Percentiles rank a stretch among this genome's conserved stretches.
phyloP scores from a whole-genome alignment of 2,797 vertebrate species.

The Leptatherina wallacei region DNA sequence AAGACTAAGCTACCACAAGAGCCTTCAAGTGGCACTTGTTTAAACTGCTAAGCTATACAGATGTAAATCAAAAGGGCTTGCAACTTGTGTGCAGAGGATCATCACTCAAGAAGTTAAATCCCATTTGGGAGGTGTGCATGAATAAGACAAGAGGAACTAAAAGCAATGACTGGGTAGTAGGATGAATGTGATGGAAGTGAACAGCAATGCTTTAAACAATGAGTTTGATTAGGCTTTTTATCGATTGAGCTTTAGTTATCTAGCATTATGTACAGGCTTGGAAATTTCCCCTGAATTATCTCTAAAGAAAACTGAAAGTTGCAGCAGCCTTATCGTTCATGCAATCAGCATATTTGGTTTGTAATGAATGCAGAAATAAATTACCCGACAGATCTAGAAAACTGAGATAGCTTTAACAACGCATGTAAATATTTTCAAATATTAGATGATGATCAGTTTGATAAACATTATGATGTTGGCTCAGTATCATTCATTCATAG shows the following conservation, averaged over 20 bases:
- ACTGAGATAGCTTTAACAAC: background rate
- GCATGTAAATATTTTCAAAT: constrained; percentile 8
- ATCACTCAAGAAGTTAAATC: constrained; percentile 42
- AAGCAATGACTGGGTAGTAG: constrained; percentile 31
- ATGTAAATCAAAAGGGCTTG: constrained; percentile 65
- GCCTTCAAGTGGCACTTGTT: constrained; percentile 73
- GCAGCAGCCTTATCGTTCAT: constrained; percentile 4
- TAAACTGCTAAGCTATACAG: constrained; percentile 65
- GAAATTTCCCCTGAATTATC: background rate
- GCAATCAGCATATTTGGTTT: constrained; percentile 4
- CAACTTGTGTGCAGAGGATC: constrained; percentile 31
- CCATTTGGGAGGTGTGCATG: constrained; percentile 47
- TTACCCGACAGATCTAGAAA: background rate
- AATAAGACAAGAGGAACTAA: constrained; percentile 19
- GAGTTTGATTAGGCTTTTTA: constrained; percentile 42
- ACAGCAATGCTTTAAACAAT: constrained; percentile 35
- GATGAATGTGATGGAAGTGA: constrained; percentile 35
- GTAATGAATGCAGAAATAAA: constrained; percentile 10
- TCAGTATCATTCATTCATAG: background rate
- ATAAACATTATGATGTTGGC: background rate
- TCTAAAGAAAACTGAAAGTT: constrained; percentile 13
- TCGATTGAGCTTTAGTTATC: constrained; percentile 20
- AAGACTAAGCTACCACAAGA: constrained; percentile 59
- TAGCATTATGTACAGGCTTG: background rate
- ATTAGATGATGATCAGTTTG: constrained; percentile 4